Conservation (phyloP, 92 coral and sea anemone species). For the Epizoanthus illoricatus region DNA sequence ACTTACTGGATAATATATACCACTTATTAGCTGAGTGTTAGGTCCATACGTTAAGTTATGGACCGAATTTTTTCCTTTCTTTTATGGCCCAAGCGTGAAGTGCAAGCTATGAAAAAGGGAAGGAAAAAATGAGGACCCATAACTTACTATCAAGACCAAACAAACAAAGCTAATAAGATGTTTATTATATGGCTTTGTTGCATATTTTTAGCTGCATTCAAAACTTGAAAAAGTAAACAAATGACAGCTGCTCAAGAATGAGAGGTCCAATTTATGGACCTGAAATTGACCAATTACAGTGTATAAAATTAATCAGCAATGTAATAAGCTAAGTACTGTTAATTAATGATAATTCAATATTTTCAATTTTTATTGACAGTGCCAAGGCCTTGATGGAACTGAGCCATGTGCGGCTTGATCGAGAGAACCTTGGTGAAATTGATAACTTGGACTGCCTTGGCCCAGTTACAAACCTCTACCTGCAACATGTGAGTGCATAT, state of each 20-base stretch:
- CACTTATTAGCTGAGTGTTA: too few relatives aligned
- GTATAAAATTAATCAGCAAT: not conserved
- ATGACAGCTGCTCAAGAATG: too few relatives aligned
- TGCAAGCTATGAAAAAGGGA: too few relatives aligned
- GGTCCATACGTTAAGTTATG: too few relatives aligned
- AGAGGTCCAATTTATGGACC: not conserved
- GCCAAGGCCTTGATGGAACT: conserved; percentile 67
- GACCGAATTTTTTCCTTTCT: not conserved
- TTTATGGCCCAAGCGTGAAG: not conserved
- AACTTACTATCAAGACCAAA: too few relatives aligned
- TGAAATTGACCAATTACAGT: not conserved
- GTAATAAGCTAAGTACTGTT: not conserved
- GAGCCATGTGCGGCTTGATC: conserved; percentile 87
- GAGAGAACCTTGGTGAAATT: conserved; percentile 69
- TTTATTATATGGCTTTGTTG: too few relatives aligned
- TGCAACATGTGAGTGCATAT: conserved; percentile 70
- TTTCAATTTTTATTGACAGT: conserved; percentile 43
- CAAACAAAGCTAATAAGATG: too few relatives aligned
- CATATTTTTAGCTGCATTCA: too few relatives aligned
- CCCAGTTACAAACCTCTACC: conserved; percentile 86
- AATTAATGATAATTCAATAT: not conserved
- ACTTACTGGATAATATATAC: too few relatives aligned
- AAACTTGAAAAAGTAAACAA: too few relatives aligned
- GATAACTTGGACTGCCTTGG: conserved; percentile 94
- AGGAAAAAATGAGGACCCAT: too few relatives aligned